Conservation (phyloP, 2,888 invertebrate species). For the Orthosia incerta region DNA sequence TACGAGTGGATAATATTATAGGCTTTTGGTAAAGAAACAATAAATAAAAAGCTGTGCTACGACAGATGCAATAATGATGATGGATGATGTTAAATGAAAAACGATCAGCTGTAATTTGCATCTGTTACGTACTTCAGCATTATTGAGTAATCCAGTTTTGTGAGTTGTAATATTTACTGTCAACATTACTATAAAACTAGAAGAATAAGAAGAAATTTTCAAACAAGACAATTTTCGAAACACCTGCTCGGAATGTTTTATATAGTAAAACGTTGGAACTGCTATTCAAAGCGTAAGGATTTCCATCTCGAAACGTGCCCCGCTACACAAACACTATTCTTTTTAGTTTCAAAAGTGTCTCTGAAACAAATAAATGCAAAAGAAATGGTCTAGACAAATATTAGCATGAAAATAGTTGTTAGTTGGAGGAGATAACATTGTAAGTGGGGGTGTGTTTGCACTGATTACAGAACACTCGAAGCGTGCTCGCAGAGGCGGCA, state of each 20-base stretch:
- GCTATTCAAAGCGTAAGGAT: constrained; percentile 60
- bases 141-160: constrained; percentile 19
- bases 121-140: background rate
- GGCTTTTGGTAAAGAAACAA: background rate
- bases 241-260: constrained; percentile 62
- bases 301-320: constrained; percentile 55
- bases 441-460: constrained; percentile 69
- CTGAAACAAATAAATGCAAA: constrained; percentile 59
- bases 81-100: background rate
- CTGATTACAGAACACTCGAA: constrained; percentile 75
- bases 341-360: constrained; percentile 55
- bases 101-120: background rate
- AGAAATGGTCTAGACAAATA: constrained; percentile 69
- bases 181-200: constrained; percentile 32
- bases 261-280: constrained; percentile 57
- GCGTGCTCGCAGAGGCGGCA: constrained; percentile 71
- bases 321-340: constrained; percentile 49
- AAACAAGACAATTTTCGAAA: constrained; percentile 53
- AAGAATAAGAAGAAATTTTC: constrained; percentile 48
- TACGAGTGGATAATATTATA: background rate
- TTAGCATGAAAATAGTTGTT: constrained; percentile 65
- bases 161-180: constrained; percentile 26
- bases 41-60: background rate
- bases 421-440: constrained; percentile 64
- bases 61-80: background rate